Evolutionary conservation across 2,888 invertebrate species (phyloP).

Genomic region (Xestia sexstrigata): DNA sequence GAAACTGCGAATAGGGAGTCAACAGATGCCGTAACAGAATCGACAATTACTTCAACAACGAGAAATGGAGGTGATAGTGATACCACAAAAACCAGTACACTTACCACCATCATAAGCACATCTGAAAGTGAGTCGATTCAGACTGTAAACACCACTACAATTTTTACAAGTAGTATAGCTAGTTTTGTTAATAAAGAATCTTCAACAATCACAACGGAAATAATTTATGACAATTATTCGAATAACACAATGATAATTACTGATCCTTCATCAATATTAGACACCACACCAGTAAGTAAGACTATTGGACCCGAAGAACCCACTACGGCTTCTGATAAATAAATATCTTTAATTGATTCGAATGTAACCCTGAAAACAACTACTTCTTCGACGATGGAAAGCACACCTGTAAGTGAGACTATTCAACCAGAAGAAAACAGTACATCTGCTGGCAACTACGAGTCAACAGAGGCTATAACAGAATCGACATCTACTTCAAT

Average conservation of each 20-base stretch:
- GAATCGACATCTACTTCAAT: not conserved
- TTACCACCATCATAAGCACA: not conserved
- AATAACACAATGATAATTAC: slow-evolving; percentile 2
- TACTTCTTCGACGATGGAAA: not conserved
- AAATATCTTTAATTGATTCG: not conserved
- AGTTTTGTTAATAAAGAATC: not conserved
- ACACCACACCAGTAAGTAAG: not conserved
- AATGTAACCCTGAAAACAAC: not conserved
- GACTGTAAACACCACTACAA: not conserved
- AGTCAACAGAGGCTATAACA: not conserved
- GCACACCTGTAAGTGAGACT: not conserved
- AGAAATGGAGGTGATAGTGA: not conserved
- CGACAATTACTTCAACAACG: not conserved
- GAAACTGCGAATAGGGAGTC: too few relatives aligned
- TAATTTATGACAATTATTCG: not conserved
- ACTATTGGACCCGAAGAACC: not conserved
- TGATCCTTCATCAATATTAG: not conserved
- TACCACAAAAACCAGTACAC: slow-evolving; percentile 3
- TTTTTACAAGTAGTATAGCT: not conserved
- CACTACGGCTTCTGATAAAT: too few relatives aligned
- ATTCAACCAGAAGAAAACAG: not conserved
- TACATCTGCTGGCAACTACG: not conserved
- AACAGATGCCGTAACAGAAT: not conserved
- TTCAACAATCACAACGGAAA: not conserved
- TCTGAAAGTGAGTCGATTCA: slow-evolving; percentile 3